Conservation (phyloP, 1,140 invertebrate genomes). For the Brachystomella parvula region DNA sequence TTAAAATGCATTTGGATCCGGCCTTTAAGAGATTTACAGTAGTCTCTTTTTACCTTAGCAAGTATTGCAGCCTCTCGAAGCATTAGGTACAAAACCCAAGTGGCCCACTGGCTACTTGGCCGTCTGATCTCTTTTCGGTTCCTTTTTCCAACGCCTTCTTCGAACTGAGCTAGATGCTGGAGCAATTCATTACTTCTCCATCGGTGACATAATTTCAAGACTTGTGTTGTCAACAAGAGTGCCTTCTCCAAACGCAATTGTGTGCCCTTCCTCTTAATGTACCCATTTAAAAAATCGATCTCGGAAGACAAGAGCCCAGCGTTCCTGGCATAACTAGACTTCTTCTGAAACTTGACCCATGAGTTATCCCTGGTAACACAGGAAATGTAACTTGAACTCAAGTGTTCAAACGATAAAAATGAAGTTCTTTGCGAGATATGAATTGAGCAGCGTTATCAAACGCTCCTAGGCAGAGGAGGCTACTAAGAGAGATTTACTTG, state of each 20-base stretch:
- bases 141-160: not conserved
- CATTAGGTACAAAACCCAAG: slow-evolving; percentile 25
- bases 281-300: slow-evolving; percentile 21
- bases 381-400: not conserved
- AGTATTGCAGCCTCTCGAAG: slow-evolving; percentile 25
- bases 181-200: slow-evolving; percentile 29
- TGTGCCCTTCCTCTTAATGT: slow-evolving; percentile 27
- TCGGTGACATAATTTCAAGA: slow-evolving; percentile 19
- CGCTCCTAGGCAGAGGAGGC: too few species aligned
- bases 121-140: not conserved
- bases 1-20: not conserved
- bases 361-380: not conserved
- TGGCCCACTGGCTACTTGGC: slow-evolving; percentile 21
- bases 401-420: not conserved
- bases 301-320: slow-evolving; percentile 8
- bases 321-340: not conserved
- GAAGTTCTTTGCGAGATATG: too few species aligned
- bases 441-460: too few species aligned
- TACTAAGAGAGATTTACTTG: too few species aligned
- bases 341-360: not conserved
- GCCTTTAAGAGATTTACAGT: not conserved
- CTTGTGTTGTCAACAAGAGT: slow-evolving; percentile 20
- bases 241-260: slow-evolving; percentile 32
- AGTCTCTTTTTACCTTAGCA: slow-evolving; percentile 21
- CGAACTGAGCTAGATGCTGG: slow-evolving; percentile 3